Conservation (phyloP, 2,888 invertebrate genomes). For the Torymus auratus region DNA sequence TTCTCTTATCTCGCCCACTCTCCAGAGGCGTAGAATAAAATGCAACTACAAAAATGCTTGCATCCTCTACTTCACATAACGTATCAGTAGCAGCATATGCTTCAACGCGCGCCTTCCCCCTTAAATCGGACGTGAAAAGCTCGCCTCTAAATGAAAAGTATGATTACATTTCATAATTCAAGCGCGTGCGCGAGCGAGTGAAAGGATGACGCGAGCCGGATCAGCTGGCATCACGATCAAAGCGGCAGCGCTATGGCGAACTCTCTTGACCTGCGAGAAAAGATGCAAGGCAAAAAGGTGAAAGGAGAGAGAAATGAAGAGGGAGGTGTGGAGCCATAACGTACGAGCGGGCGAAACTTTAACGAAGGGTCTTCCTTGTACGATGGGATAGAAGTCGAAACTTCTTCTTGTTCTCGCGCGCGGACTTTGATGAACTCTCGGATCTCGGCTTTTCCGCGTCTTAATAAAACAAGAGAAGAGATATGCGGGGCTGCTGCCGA, state of each 20-base stretch:
- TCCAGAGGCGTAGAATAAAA: slow-evolving; percentile 6
- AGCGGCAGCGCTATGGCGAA: background rate
- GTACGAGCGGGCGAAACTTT: slow-evolving; percentile 32
- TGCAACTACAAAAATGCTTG: slow-evolving; percentile 27
- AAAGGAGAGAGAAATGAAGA: background rate
- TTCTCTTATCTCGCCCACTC: background rate
- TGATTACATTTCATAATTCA: slow-evolving; percentile 43
- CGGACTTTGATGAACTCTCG: slow-evolving; percentile 6
- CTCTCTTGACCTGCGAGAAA: background rate
- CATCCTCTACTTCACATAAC: background rate
- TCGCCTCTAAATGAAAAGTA: slow-evolving; percentile 33
- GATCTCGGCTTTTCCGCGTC: background rate
- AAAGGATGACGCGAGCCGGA: slow-evolving; percentile 25
- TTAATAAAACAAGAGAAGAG: slow-evolving; percentile 40
- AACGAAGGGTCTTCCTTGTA: slow-evolving; percentile 19
- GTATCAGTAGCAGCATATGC: slow-evolving; percentile 27
- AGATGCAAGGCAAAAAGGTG: slow-evolving; percentile 4
- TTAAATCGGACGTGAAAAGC: slow-evolving; percentile 33
- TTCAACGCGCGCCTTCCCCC: background rate
- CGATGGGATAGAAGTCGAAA: background rate
- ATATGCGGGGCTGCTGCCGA: too few species aligned
- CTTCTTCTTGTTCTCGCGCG: slow-evolving; percentile 37
- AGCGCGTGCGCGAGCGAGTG: background rate
- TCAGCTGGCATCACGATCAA: slow-evolving; percentile 12
- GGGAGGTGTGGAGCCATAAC: background rate